Evolutionary conservation across 2,797 vertebrate genomes (phyloP), one percentile per base, ranked within the genome.

Genomic region (Anguilla pacifica): DNA sequence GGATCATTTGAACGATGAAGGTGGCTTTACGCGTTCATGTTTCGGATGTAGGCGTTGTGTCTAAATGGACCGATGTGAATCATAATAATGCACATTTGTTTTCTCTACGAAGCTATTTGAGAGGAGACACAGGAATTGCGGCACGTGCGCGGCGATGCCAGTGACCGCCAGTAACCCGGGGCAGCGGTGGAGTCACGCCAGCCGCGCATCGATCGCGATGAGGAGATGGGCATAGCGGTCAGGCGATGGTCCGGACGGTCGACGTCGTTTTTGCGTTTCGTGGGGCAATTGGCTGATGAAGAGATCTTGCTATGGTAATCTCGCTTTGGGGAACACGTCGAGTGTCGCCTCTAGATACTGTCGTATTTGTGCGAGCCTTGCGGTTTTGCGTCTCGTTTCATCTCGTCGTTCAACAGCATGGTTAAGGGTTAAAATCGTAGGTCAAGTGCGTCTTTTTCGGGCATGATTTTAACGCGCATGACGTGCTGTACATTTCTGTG

Each of bases 261-360:
- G 61, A 51, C 85, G 31, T 81, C 31, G 13, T 67, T 85, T 87
- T 90, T 90, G n/a, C 91, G 87, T 92, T 90, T 88, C 85, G 0
- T 86, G 43, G 77, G 59, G 89, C 74, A 79, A 94, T 96, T 95
- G 94, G 93, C 89, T 92, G 88, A 90, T 92, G 88, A 90, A 85
- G 79, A 53, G 85, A 90, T 94, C 93, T 92, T 90, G 90, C 93
- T 85, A 94, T 87, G 85, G 0, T 77, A 88, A 35, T 35, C 35
- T 35, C 35, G 35, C 35, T 35, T 35, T 46, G 39, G 84, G 87
- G 83, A 77, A 88, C 88, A 83, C 25, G 6, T 91, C 59, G 86
- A 39, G 31, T 19, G 72, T 17, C 31, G 35, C 11, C 15, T 77
- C 35, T 35, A 39, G 17, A 25, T 43, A 9, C 77, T 49, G 35